A percentile compares a stretch with the other conserved stretches of the same genome.
Evolutionary conservation across 2,797 vertebrate species (phyloP).

Genomic region (Diplodus sargus): DNA sequence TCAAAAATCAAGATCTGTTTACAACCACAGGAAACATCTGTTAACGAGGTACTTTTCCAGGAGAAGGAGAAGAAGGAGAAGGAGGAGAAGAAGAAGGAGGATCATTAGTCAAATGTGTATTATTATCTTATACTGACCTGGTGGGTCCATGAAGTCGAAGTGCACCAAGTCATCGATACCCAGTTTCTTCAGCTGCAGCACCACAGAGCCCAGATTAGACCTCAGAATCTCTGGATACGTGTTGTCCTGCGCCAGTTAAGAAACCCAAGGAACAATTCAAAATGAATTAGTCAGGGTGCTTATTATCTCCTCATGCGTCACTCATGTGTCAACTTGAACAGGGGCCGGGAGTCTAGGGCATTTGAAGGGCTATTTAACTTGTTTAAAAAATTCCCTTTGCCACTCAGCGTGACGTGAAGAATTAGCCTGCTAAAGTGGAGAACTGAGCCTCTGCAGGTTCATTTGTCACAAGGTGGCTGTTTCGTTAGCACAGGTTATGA

Average conservation of each 20-base stretch:
- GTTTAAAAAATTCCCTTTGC: slow-evolving; percentile 73
- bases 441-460: slow-evolving; percentile 55
- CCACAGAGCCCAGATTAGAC: slow-evolving; percentile 96
- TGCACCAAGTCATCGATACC: slow-evolving; percentile 98
- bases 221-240: slow-evolving; percentile 98
- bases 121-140: slow-evolving; percentile 84
- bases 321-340: slow-evolving; percentile 71
- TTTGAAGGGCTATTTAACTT: slow-evolving; percentile 79
- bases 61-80: background rate
- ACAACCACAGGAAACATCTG: background rate
- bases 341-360: slow-evolving; percentile 46
- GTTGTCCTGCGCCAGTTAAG: slow-evolving; percentile 87
- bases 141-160: slow-evolving; percentile 99
- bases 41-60: no score
- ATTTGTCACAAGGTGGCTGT: slow-evolving; percentile 71
- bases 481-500: slow-evolving; percentile 51
- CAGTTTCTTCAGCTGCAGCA: slow-evolving; percentile 97
- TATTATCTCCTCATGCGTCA: slow-evolving; percentile 68
- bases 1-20: slow-evolving; percentile 29
- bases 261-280: slow-evolving; percentile 48
- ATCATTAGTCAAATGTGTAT: background rate
- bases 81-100: background rate
- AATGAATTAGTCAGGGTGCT: slow-evolving; percentile 70
- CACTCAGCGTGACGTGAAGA: slow-evolving; percentile 63
- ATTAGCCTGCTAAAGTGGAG: slow-evolving; percentile 70